Evolutionary conservation across 2,113 vertebrate genomes (phyloP), one percentile per base, ranked within the genome.

Genomic region (Chascanopsetta lugubris): DNA sequence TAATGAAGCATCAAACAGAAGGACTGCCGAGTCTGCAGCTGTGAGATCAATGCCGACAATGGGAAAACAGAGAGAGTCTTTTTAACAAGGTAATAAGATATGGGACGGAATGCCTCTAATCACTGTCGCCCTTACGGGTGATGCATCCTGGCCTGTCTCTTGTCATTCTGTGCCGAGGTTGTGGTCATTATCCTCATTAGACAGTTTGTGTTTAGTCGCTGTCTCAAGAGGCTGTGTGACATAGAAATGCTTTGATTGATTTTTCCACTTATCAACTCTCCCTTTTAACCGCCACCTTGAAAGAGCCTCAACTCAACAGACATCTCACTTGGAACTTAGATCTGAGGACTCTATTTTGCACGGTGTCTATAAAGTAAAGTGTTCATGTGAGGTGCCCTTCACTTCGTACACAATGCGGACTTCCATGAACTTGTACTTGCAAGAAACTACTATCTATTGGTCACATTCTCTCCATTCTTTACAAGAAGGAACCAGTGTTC

Each of bases 221-320:
- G 32, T 72, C 55, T 75, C 13, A 30, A 69, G 72, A 75, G 70
- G 47, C 6, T 38, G 71, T 82, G 66, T 83, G 72, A 80, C 80
- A 75, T 82, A 56, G 43, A 87, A 86, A 84, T 80, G 66, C 15
- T 50, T 20, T 21, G 61, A 87, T 73, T 74, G 76, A 85, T 87
- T 56, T 18, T 61, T 62, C 34, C 8, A 26, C 49, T 67, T 70
- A 62, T 75, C 70, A 83, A 64, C 72, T 51, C 71, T 69, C 18
- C n/a, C 46, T 80, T 59, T 69, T 56, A 54, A 34, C 49, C 65
- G 32, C 67, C 57, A 62, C 58, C 58, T 82, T 80, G 22, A 86
- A 84, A 87, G 49, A 65, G 15, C 18, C 59, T 69, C 54, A 58
- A 66, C 36, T 69, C 69, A 15, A 62, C 46, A 69, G 69, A 65